These are phyloP conservation scores for Ptilorrhoa leucosticta DNA, from an alignment of 2,113 vertebrate genomes.

Conservation along the genomic window DNA sequence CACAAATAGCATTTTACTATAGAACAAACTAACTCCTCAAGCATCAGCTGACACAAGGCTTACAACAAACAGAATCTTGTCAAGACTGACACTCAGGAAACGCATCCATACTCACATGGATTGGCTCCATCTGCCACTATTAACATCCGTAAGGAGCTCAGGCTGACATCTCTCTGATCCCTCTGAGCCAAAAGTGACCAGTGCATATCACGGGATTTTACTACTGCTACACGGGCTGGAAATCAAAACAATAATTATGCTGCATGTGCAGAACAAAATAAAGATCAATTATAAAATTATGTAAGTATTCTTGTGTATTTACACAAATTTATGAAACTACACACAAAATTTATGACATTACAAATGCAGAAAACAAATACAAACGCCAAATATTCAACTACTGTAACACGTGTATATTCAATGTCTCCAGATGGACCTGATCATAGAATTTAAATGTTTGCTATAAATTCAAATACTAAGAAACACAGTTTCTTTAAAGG, in stretches of 20 bases:
- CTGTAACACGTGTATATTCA: fast-evolving
- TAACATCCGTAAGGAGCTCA: conserved; percentile 91
- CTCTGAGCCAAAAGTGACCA: conserved; percentile 95
- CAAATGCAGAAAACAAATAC: not conserved
- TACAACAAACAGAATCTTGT: not conserved
- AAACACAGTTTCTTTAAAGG: not conserved
- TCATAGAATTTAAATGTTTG: not conserved
- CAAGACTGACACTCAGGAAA: not conserved
- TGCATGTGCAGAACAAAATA: not conserved
- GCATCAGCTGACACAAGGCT: not conserved
- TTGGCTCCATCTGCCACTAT: conserved; percentile 94
- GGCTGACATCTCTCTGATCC: conserved; percentile 90
- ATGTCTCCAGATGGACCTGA: not conserved
- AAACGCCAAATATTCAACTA: not conserved
- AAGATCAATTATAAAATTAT: not conserved
- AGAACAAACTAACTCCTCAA: not conserved
- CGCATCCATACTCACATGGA: conserved; percentile 81
- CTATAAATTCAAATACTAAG: not conserved
- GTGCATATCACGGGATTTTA: conserved; percentile 97
- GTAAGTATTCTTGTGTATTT: not conserved
- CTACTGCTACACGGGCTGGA: conserved; percentile 85
- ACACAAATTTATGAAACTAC: not conserved
- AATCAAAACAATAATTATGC: not conserved
- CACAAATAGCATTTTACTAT: not conserved
- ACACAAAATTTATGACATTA: not conserved